phyloP scores from a whole-genome alignment of 2,113 vertebrate genomes.

The Danionella cerebrum region DNA sequence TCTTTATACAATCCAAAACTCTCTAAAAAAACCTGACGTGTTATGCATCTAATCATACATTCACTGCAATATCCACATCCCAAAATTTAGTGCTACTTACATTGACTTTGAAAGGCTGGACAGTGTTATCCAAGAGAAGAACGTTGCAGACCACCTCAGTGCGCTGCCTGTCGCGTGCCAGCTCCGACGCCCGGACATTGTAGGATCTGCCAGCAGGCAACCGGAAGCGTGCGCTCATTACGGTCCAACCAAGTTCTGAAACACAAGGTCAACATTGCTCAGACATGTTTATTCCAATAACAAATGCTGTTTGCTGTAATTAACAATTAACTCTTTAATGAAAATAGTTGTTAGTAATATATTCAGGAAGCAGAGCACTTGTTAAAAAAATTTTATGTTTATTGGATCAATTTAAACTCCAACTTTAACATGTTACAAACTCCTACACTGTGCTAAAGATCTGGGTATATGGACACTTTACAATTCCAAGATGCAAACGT shows the following conservation, averaged over 20 bases:
- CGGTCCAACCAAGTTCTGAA: constrained; percentile 89
- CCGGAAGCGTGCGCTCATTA: constrained; percentile 99
- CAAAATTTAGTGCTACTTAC: no score
- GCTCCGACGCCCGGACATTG: constrained; percentile 98
- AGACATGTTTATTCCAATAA: neutral
- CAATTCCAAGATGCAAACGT: no score
- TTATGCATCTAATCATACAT: neutral
- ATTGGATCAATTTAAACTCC: no score
- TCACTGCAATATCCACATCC: neutral
- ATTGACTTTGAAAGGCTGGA: constrained; percentile 91
- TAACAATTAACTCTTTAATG: neutral
- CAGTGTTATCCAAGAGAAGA: constrained; percentile 92
- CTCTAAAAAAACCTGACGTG: no score
- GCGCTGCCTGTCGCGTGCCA: constrained; percentile 97
- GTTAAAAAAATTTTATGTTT: no score
- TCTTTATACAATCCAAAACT: no score
- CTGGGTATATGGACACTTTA: no score
- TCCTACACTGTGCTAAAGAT: no score
- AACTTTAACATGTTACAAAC: no score
- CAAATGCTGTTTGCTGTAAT: neutral
- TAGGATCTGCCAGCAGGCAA: constrained; percentile 99
- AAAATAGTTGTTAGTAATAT: no score
- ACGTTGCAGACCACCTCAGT: constrained; percentile 95
- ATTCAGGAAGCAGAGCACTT: no score
- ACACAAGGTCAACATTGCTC: neutral